Evolutionary conservation across 2,797 vertebrate genomes (phyloP), one percentile per base, ranked within the genome.

Genomic region (Martes flavigula): DNA sequence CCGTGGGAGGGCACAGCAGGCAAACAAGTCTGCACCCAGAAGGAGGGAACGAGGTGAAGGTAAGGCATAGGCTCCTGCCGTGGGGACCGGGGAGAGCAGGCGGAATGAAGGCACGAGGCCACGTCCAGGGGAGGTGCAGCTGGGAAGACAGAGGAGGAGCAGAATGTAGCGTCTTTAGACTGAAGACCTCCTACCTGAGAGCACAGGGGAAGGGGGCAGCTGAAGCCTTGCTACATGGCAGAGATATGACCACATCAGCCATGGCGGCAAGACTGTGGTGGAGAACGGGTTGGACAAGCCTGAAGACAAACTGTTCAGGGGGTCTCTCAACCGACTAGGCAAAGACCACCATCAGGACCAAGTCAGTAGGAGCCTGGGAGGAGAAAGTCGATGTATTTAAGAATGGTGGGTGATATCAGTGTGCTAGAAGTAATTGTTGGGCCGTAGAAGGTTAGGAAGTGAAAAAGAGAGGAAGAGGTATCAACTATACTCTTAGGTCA

Each of bases 21-120:
- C 7, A 5, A 18, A 54, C 5, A 38, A 56, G 38, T 11, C 4
- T n/a, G 25, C 15, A 11, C 1, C 12, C 0, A 13, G 40, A 20
- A 11, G 46, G 32, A 15, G 38, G 17, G 35, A 11, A 11, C 38
- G 27, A 20, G 48, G 21, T 5, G 27, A 18, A 9, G 2, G 13
- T 11, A 7, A 32, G 21, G 25, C 18, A 0, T 0, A 56, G 6
- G 0, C 5, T 4, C 21, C 7, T 27, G 3, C 14, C 0, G 6
- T 12, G 18, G 21, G 48, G 62, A 14, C 0, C 5, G 7, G 7
- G 3, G 15, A 11, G 25, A 27, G n/a, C 17, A 14, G 8, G 25
- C 3, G 7, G 77, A 12, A 85, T 1, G 18, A 27, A 27, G 18
- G 1, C 15, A 0, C 0, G 7, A 66, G 56, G 9, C 8, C 3